Base-by-base conservation (phyloP, 2,888 invertebrate species). In the Cataglyphis altisquamis region DNA sequence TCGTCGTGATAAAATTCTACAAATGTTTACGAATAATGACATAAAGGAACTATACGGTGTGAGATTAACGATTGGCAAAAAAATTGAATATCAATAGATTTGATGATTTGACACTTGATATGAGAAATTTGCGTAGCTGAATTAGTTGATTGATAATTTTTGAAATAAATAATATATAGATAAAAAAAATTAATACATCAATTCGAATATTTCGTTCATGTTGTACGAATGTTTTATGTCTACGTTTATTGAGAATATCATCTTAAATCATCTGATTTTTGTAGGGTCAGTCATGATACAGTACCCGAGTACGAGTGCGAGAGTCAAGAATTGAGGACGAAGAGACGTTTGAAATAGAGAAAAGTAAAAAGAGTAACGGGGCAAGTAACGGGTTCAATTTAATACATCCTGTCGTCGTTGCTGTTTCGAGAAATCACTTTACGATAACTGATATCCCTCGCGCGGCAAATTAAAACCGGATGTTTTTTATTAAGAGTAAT, bases 361-460 rank as follows among this genome's bases (percentile, higher is more conserved):
- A 92, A 91, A 92, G 91, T 92, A 92, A 91, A 92, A 91, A 92
- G 91, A 92, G 91, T 92, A 92, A 93, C 91, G 92, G 91, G 74
- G 89, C 91, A 88, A 87, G 81, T 91, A 91, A 91, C 91, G 91
- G 91, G 85, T 89, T 87, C 82, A 89, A 90, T 91, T 90, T 88
- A 88, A 90, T 86, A 87, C 85, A 90, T 90, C 82, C 88, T 83
- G 87, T 84, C 84, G 87, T 18, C 18, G 15, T 86, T 86, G 85
- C 5, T 32, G 63, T 32, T 75, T 15, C 21, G 10, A 52, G 48
- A 64, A 25, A 66, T 25, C 41, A 41, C n/a, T 48, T 64, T 66
- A 48, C 21, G 66, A 66, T 75, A 66, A n/a, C 1, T 63, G 64
- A 48, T 25, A 48, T 25, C 10, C 10, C 48, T 5, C 15, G 21